phyloP scores from a whole-genome alignment of 2,113 vertebrate species.

The Paedocypris sp. region DNA sequence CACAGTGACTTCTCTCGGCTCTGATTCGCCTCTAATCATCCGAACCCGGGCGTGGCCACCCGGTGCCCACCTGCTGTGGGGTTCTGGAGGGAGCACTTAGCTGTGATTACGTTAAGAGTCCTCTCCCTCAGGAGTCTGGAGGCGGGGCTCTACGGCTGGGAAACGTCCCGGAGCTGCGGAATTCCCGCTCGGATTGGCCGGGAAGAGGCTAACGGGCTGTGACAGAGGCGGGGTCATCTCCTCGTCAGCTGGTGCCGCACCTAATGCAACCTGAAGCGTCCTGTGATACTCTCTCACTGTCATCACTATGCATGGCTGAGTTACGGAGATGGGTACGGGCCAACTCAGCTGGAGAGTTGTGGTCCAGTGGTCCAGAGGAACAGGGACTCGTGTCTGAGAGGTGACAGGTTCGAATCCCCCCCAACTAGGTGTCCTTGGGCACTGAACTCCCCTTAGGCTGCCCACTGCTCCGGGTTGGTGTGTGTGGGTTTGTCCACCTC shows the following conservation, averaged over 20 bases:
- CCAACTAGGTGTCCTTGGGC: too few relatives aligned
- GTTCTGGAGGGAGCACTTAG: slow-evolving; percentile 16
- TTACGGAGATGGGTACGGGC: too few relatives aligned
- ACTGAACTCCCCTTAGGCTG: too few relatives aligned
- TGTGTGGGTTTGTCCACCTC: too few relatives aligned
- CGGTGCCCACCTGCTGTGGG: background rate
- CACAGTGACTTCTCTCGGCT: background rate
- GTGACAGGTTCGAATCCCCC: too few relatives aligned
- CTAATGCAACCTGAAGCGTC: slow-evolving; percentile 29
- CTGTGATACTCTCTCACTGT: background rate
- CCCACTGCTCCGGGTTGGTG: too few relatives aligned
- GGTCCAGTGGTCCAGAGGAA: too few relatives aligned
- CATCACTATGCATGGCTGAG: background rate
- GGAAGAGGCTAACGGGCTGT: slow-evolving; percentile 26
- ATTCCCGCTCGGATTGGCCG: slow-evolving; percentile 10
- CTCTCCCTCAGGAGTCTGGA: slow-evolving; percentile 7
- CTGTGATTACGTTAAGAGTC: slow-evolving; percentile 27
- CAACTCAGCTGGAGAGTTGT: background rate
- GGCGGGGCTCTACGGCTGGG: slow-evolving; percentile 21
- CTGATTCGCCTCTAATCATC: slow-evolving; percentile 8
- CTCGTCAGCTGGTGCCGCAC: slow-evolving; percentile 22
- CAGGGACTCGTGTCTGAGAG: too few relatives aligned
- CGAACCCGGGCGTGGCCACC: background rate
- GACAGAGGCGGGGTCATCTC: slow-evolving; percentile 31
- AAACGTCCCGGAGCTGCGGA: slow-evolving; percentile 6